A percentile compares a stretch with the other conserved stretches of the same genome.
phyloP scores from a whole-genome alignment of 2,113 vertebrate genomes.

The Erythrocercus mccallii region DNA sequence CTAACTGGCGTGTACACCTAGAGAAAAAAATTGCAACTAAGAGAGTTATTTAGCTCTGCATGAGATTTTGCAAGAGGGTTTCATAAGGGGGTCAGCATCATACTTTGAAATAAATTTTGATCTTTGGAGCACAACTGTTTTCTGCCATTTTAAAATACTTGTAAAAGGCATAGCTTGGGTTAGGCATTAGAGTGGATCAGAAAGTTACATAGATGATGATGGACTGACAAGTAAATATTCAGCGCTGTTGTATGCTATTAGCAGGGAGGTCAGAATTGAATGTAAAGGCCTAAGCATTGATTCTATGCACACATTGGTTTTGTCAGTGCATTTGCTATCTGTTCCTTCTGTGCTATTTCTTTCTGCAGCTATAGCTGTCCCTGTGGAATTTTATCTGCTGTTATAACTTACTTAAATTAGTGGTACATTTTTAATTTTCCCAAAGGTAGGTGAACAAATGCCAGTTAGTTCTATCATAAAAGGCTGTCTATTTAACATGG shows the following conservation, averaged over 20 bases:
- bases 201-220: neutral
- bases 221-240: neutral
- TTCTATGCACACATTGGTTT: neutral
- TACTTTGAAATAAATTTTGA: neutral
- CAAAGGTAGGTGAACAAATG: neutral
- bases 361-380: neutral
- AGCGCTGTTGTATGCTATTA: rapidly evolving
- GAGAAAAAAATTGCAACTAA: neutral
- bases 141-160: neutral
- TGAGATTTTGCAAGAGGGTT: neutral
- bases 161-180: neutral
- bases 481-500: neutral
- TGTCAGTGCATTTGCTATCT: neutral
- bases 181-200: neutral
- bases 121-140: neutral
- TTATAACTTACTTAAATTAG: neutral
- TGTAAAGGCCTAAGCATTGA: neutral
- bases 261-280: neutral
- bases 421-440: neutral
- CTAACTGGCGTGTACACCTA: neutral
- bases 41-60: rapidly evolving
- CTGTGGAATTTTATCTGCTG: neutral
- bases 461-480: neutral
- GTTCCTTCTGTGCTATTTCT: rapidly evolving
- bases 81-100: neutral